These are phyloP conservation scores for Muscicapa striata DNA, from an alignment of 2,797 vertebrate species.

Conservation along the genomic window DNA sequence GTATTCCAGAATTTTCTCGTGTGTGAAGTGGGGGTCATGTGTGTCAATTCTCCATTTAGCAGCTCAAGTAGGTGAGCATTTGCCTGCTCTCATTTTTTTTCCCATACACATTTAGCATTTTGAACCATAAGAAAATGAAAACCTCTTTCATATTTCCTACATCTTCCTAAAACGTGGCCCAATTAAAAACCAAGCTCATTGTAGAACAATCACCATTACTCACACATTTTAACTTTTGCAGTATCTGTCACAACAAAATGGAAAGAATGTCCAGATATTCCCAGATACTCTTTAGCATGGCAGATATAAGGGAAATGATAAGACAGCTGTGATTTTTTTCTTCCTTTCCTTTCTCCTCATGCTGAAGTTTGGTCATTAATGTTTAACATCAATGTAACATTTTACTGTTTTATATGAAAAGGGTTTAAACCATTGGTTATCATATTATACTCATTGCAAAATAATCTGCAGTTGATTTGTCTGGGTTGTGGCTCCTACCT, in stretches of 20 bases:
- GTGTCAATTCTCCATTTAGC: not conserved
- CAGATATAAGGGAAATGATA: not conserved
- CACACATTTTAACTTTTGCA: not conserved
- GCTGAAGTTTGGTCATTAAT: not conserved
- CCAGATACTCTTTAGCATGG: not conserved
- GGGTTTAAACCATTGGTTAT: not conserved
- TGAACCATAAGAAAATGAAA: not conserved
- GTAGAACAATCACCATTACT: not conserved
- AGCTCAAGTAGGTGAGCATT: not conserved
- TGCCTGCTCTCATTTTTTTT: not conserved
- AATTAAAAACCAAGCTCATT: not conserved
- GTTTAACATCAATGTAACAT: not conserved
- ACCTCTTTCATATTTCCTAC: not conserved
- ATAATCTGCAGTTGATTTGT: not conserved
- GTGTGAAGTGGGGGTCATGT: not conserved
- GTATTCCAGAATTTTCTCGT: not conserved
- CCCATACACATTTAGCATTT: not conserved
- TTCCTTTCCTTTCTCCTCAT: not conserved
- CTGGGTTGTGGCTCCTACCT: not conserved
- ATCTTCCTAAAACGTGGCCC: not conserved
- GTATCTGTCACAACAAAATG: not conserved
- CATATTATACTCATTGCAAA: not conserved
- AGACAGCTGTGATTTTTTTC: not conserved
- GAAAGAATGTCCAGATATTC: not conserved
- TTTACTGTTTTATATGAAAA: not conserved